Percentiles rank a stretch among this genome's conserved stretches.
Conservation (phyloP, 2,888 invertebrate genomes). For the Erebia epiphron region DNA sequence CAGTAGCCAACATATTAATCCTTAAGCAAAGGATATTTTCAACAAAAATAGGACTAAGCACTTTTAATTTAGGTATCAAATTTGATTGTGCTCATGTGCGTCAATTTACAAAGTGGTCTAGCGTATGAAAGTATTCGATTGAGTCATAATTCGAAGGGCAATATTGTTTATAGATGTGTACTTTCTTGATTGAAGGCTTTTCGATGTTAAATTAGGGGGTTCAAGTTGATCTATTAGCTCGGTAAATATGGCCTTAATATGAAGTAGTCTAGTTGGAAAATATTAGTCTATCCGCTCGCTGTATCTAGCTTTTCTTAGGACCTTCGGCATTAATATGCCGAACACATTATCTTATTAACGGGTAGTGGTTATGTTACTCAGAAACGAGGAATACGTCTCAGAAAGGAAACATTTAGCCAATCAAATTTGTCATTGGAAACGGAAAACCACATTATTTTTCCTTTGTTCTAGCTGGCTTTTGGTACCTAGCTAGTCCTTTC, state of each 20-base stretch:
- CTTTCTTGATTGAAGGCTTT: slow-evolving; percentile 62
- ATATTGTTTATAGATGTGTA: slow-evolving; percentile 66
- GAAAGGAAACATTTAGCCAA: too few species aligned
- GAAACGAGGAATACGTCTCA: too few species aligned
- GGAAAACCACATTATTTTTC: too few species aligned
- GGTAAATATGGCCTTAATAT: slow-evolving; percentile 43
- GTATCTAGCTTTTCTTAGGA: not conserved
- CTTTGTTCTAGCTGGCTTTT: too few species aligned
- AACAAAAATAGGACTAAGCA: slow-evolving; percentile 38
- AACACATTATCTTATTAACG: too few species aligned
- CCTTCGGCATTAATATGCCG: too few species aligned
- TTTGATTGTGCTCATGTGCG: slow-evolving; percentile 9
- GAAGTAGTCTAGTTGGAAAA: not conserved
- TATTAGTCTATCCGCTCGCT: not conserved
- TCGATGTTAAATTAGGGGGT: slow-evolving; percentile 59
- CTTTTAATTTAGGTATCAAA: slow-evolving; percentile 12
- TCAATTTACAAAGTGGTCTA: slow-evolving; percentile 10
- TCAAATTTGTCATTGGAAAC: too few species aligned
- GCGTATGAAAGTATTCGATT: slow-evolving; percentile 55
- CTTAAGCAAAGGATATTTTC: slow-evolving; percentile 25
- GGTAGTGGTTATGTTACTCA: too few species aligned
- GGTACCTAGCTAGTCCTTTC: too few species aligned
- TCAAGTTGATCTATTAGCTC: slow-evolving; percentile 69
- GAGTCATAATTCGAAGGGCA: slow-evolving; percentile 74
- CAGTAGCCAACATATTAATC: slow-evolving; percentile 19